These are phyloP conservation scores for Phodopus roborovskii DNA, from an alignment of 2,113 vertebrate genomes.

Conservation along the genomic window DNA sequence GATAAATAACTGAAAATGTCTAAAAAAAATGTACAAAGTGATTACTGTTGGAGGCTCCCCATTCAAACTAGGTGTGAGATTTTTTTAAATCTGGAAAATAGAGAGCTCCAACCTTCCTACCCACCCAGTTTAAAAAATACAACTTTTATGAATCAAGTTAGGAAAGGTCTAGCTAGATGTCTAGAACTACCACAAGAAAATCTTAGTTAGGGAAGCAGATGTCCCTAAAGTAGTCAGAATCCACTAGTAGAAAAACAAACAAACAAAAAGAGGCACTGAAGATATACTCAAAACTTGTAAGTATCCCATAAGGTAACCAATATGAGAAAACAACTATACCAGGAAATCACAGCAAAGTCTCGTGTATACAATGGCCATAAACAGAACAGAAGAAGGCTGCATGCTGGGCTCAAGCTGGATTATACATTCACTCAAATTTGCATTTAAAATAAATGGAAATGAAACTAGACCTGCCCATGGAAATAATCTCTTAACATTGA, in stretches of 20 bases:
- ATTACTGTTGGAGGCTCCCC: not conserved
- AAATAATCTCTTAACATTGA: constrained; percentile 50
- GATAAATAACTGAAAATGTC: not conserved
- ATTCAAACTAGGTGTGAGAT: not conserved
- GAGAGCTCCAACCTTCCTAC: not conserved
- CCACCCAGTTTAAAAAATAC: not conserved
- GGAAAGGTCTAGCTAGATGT: not conserved
- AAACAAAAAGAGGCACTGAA: not conserved
- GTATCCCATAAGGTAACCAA: not conserved
- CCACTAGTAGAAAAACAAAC: not conserved
- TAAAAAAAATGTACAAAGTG: not conserved
- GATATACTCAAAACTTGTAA: not conserved
- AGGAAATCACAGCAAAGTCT: not conserved
- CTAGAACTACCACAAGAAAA: not conserved
- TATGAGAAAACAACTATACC: not conserved
- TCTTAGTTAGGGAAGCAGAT: not conserved
- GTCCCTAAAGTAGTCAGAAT: not conserved
- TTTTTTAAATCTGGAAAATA: not conserved
- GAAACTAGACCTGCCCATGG: constrained; percentile 25
- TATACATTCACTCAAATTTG: not conserved
- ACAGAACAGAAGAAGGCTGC: not conserved
- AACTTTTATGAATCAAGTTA: not conserved
- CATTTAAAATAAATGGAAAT: constrained; percentile 16
- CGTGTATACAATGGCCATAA: not conserved
- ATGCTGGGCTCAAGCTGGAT: not conserved